Conservation (phyloP, 2,113 vertebrate species). For the Falco punctatus region DNA sequence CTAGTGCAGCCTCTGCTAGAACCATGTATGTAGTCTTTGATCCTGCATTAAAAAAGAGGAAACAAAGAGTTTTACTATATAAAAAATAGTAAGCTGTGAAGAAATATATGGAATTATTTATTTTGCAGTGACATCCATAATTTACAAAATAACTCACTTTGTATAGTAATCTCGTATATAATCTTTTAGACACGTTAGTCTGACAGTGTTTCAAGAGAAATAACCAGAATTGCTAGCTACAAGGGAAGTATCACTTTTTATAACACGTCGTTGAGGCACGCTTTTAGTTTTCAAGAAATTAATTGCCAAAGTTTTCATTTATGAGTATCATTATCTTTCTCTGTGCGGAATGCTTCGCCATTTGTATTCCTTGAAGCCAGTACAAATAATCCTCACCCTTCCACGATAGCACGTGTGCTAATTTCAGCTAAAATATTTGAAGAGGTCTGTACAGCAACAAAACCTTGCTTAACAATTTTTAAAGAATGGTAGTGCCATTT, state of each 20-base stretch:
- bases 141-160: not conserved
- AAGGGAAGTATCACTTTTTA: not conserved
- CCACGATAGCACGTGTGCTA: not conserved
- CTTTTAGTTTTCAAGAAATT: not conserved
- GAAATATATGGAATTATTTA: not conserved
- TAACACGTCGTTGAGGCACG: not conserved
- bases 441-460: not conserved
- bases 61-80: not conserved
- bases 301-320: conserved; percentile 25
- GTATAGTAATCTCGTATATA: not conserved
- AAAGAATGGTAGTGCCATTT: not conserved
- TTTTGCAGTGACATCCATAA: not conserved
- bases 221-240: not conserved
- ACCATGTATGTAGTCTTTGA: not conserved
- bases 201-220: not conserved
- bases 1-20: not conserved
- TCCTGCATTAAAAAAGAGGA: not conserved
- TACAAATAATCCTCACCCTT: not conserved
- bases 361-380: not conserved
- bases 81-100: not conserved
- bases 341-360: not conserved
- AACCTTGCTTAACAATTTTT: not conserved
- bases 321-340: not conserved
- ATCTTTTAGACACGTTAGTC: not conserved
- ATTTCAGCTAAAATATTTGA: conserved; percentile 17